Percentiles rank a stretch among this genome's conserved stretches.
Conservation (phyloP, 1,140 invertebrate species). For the Camponotus pennsylvanicus region DNA sequence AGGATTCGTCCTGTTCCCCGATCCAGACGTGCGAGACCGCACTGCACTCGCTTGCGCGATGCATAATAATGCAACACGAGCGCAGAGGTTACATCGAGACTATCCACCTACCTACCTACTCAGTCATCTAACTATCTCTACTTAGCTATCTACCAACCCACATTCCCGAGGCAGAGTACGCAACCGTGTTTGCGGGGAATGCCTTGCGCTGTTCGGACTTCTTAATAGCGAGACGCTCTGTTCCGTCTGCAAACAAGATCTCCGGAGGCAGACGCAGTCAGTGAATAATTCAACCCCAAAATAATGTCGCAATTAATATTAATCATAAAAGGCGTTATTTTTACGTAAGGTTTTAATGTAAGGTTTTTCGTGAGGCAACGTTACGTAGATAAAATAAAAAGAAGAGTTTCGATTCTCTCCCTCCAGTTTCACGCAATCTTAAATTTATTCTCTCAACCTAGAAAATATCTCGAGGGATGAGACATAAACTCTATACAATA, state of each 20-base stretch:
- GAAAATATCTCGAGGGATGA: neutral
- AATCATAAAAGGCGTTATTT: neutral
- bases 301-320: neutral
- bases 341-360: neutral
- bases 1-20: slow-evolving; percentile 29
- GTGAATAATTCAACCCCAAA: neutral
- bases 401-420: neutral
- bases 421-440: neutral
- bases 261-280: neutral
- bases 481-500: neutral
- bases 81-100: slow-evolving; percentile 49
- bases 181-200: slow-evolving; percentile 18
- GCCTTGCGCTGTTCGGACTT: neutral
- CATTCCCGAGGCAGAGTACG: slow-evolving; percentile 20
- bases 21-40: slow-evolving; percentile 47
- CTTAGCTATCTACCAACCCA: slow-evolving; percentile 21
- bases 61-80: slow-evolving; percentile 68
- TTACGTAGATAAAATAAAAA: neutral
- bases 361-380: neutral
- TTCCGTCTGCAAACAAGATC: neutral
- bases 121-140: slow-evolving; percentile 41
- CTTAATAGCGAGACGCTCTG: neutral
- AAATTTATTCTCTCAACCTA: neutral
- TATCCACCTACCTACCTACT: slow-evolving; percentile 34
- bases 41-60: slow-evolving; percentile 62